Conservation (phyloP, 2,797 vertebrate species). For the Sebastes minor region DNA sequence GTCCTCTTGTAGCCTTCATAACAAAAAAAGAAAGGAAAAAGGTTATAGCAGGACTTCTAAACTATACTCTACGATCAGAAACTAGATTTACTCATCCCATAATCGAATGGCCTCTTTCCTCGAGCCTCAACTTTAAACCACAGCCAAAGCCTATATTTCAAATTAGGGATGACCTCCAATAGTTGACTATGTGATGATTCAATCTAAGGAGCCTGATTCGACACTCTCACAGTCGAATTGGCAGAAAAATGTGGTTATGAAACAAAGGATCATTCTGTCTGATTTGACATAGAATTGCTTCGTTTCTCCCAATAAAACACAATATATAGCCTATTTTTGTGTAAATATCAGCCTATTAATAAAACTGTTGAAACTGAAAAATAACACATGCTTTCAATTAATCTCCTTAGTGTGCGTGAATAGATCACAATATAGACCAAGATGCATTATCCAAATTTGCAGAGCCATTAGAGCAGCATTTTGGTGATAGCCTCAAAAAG, state of each 20-base stretch:
- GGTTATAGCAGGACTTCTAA: not conserved
- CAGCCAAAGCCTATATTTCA: not conserved
- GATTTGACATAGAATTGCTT: not conserved
- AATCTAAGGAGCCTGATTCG: not conserved
- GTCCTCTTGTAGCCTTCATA: conserved; percentile 93
- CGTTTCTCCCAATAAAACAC: not conserved
- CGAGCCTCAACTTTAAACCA: not conserved
- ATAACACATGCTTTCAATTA: not conserved
- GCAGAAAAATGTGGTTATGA: not conserved
- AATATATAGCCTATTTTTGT: not conserved
- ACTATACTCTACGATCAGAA: not conserved
- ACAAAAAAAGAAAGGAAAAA: not conserved
- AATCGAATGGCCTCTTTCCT: not conserved
- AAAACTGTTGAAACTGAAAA: not conserved
- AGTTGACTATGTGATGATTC: not conserved
- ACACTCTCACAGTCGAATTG: not conserved
- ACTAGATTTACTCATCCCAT: not conserved
- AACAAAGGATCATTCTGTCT: not conserved
- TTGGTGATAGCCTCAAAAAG: too few species aligned
- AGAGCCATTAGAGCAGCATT: too few species aligned
- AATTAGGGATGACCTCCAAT: not conserved
- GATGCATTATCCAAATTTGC: too few species aligned
- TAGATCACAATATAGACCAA: too few species aligned
- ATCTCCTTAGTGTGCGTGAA: not conserved
- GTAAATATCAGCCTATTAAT: not conserved